Percentiles rank a stretch among this genome's conserved stretches.
These are phyloP conservation scores for Laterallus jamaicensis DNA, from an alignment of 2,113 vertebrate species.

Conservation along the genomic window DNA sequence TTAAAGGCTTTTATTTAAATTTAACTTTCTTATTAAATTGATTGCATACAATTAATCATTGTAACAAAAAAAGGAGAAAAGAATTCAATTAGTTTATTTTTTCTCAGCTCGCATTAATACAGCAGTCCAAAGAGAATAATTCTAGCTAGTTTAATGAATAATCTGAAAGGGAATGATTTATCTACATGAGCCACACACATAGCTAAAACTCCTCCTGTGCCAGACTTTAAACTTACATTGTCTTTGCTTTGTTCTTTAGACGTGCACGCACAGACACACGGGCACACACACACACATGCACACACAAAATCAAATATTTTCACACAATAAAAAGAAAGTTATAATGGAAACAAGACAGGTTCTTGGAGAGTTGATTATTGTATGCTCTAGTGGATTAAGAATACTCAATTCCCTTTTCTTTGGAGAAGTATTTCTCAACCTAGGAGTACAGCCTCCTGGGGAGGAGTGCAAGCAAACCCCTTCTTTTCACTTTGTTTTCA, in stretches of 20 bases:
- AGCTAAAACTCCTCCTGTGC: slow-evolving; percentile 39
- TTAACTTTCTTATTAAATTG: slow-evolving; percentile 17
- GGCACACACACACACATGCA: too few relatives aligned
- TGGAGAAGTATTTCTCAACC: slow-evolving; percentile 12
- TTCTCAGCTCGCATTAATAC: not conserved
- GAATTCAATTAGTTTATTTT: slow-evolving; percentile 29
- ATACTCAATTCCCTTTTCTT: slow-evolving; percentile 7
- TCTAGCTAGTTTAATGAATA: slow-evolving; percentile 58
- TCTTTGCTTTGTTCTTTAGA: not conserved
- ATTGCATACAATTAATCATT: not conserved
- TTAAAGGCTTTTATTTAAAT: not conserved
- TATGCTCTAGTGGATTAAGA: slow-evolving; percentile 46
- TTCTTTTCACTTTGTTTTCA: not conserved
- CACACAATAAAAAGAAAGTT: slow-evolving; percentile 12
- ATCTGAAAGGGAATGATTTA: slow-evolving; percentile 58
- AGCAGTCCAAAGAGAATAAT: slow-evolving; percentile 30
- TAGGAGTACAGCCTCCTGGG: not conserved
- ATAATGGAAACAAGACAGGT: slow-evolving; percentile 34
- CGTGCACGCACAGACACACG: too few relatives aligned
- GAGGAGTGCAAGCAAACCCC: not conserved
- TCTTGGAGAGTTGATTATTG: not conserved
- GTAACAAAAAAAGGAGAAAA: not conserved
- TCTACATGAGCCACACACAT: slow-evolving; percentile 52
- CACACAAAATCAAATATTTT: not conserved
- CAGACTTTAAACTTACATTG: slow-evolving; percentile 44